Evolutionary conservation across 1,140 invertebrate genomes (phyloP), one percentile per base, ranked within the genome.

Genomic region (Drosophila dunni): DNA sequence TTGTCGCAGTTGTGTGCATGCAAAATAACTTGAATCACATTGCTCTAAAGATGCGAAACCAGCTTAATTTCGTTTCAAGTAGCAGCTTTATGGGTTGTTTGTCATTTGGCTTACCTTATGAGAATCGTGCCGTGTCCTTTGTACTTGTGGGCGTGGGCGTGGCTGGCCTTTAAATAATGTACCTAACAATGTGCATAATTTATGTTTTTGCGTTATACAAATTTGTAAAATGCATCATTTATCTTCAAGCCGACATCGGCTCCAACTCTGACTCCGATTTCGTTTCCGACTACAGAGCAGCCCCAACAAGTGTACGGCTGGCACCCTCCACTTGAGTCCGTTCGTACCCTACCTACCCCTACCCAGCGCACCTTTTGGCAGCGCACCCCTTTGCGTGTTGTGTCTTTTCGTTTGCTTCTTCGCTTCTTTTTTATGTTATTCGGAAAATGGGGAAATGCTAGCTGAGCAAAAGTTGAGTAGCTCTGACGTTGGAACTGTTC

Each of bases 141-240:
- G 4, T 15, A 33, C 36, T 34, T 42, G 44, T 20, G 58, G 36
- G 2, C 7, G 15, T 8, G 64, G 71, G 71, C 71, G 71, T 74
- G 65, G 56, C 42, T 7, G 38, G 45, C 11, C 61, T 63, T 67
- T 79, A 76, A 71, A 67, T 76, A 70, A 70, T 75, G 61, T 67
- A 63, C 13, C 65, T 74, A 56, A 24, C 71, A 67, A 69, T 77
- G 79, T 72, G 69, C 79, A 74, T 68, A 79, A 88, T 82, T 82
- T 88, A 88, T 88, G 82, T 77, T 82, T 82, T 82, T 69, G 65
- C 71, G 67, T 86, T 88, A 82, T 88, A 86, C 79, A 86, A 83
- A 84, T 82, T 82, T 82, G 76, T 82, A 82, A 82, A 86, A 88
- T 82, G 76, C 83, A 82, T 82, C 83, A 88, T 86, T 86, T 86